Evolutionary conservation across 2,797 vertebrate genomes (phyloP).

Genomic region (Neomorphus geoffroyi): DNA sequence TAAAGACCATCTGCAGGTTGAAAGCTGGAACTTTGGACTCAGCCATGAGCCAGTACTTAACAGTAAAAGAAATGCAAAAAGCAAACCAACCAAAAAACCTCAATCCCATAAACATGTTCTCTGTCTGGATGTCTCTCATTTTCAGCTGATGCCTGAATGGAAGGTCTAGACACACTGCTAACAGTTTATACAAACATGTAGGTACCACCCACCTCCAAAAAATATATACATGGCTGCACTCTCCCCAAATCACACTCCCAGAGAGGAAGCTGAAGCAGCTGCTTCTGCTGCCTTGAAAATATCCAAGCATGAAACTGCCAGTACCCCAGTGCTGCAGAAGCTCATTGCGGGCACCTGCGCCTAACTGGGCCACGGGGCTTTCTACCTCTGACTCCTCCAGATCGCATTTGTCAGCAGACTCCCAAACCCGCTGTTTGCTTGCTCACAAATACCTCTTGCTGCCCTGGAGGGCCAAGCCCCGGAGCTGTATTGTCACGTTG

Average conservation of each 20-base stretch:
- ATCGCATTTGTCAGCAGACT: fast-evolving
- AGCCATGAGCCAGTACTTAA: background rate
- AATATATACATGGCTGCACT: background rate
- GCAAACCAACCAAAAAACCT: background rate
- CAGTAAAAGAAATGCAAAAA: background rate
- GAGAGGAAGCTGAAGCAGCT: background rate
- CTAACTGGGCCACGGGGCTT: background rate
- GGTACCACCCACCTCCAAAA: background rate
- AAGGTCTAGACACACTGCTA: background rate
- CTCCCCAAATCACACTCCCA: background rate
- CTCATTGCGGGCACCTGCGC: fast-evolving
- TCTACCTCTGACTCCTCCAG: background rate
- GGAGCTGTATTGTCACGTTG: fast-evolving
- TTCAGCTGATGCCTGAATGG: background rate
- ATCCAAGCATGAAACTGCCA: fast-evolving
- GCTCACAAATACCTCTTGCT: background rate
- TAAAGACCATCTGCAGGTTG: background rate
- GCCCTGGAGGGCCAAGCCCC: background rate
- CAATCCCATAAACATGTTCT: background rate
- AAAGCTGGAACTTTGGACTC: background rate
- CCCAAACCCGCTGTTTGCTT: background rate
- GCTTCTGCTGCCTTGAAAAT: background rate
- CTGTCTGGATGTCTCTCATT: background rate
- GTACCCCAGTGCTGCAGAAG: background rate
- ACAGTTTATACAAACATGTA: background rate